phyloP scores from a whole-genome alignment of 2,113 vertebrate species.

The Phalacrocorax pelagicus region DNA sequence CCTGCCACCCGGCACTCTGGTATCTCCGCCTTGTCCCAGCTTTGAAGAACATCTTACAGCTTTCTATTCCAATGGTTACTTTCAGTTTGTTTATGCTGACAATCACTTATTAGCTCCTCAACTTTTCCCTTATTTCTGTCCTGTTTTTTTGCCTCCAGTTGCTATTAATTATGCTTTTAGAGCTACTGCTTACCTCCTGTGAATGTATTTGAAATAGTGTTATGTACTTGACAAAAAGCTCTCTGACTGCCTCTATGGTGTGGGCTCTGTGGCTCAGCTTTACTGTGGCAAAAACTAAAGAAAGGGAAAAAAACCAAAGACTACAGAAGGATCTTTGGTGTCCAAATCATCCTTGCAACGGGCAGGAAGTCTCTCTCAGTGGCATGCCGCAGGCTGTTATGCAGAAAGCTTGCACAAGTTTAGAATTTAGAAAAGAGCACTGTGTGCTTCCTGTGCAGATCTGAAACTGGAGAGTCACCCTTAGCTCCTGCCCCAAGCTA shows the following conservation, averaged over 20 bases:
- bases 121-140: neutral
- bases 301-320: neutral
- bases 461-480: neutral
- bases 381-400: conserved; percentile 40
- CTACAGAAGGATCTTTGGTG: conserved; percentile 13
- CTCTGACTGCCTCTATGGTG: neutral
- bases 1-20: neutral
- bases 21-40: neutral
- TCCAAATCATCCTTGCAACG: conserved; percentile 48
- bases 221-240: neutral
- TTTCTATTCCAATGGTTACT: neutral
- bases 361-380: conserved; percentile 57
- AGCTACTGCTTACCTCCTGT: neutral
- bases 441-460: neutral
- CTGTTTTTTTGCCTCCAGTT: neutral
- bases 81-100: neutral
- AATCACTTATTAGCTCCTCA: neutral
- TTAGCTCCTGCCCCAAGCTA: neutral
- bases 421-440: conserved; percentile 57
- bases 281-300: neutral
- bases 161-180: neutral
- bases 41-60: neutral
- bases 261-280: neutral
- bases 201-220: neutral
- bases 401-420: conserved; percentile 58